Evolutionary conservation across 1,140 invertebrate species (phyloP).

Genomic region (Ctenoplectra terminalis): DNA sequence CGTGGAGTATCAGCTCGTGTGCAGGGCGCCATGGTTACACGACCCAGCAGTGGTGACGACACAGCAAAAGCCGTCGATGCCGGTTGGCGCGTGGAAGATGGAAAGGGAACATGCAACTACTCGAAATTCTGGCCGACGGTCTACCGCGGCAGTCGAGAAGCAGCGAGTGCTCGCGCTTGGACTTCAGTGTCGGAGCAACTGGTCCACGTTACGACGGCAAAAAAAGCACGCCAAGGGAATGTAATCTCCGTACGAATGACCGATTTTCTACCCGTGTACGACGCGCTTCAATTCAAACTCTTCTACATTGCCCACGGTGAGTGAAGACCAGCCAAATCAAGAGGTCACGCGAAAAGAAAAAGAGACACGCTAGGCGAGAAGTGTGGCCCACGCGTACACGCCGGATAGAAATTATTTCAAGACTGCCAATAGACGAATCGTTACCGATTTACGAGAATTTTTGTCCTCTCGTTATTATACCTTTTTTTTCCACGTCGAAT

Average conservation of each 20-base stretch:
- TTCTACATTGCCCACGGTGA: conserved; percentile 45
- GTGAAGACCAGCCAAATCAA: neutral
- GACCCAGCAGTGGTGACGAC: conserved; percentile 27
- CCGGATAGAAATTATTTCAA: neutral
- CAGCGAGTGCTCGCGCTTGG: conserved; percentile 69
- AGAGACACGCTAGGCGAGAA: neutral
- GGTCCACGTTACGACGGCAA: conserved; percentile 71
- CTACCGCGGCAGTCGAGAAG: conserved; percentile 63
- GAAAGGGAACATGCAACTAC: conserved; percentile 30
- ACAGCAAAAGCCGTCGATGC: conserved; percentile 22
- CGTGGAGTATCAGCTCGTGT: neutral
- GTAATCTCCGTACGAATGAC: conserved; percentile 77
- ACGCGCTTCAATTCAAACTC: conserved; percentile 58
- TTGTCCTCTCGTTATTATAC: neutral
- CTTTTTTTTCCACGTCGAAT: neutral
- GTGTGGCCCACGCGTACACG: neutral
- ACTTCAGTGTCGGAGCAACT: conserved; percentile 81
- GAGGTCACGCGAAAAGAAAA: neutral
- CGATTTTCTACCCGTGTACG: conserved; percentile 67
- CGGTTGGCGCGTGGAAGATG: conserved; percentile 30
- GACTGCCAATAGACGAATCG: neutral
- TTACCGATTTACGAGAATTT: neutral
- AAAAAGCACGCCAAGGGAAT: conserved; percentile 73
- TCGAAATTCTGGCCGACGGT: conserved; percentile 34
- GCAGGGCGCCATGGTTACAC: neutral